Evolutionary conservation across 2,888 invertebrate species (phyloP).

Genomic region (Platerodrilus igneus): DNA sequence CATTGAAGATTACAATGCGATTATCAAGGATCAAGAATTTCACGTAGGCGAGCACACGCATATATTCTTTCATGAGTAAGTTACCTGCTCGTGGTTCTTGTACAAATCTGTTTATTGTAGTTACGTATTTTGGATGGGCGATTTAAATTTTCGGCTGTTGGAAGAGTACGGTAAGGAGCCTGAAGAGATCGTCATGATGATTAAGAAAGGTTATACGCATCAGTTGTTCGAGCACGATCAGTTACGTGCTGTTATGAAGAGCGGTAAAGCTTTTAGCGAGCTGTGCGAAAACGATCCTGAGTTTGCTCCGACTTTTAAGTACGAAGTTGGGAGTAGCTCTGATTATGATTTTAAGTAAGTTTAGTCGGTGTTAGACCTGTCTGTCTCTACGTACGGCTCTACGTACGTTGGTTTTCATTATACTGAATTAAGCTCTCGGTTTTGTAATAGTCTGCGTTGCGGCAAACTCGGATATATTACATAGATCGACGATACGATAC

Average conservation of each 20-base stretch:
- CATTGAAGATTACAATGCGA: conserved; percentile 81
- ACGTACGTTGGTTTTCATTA: too few species aligned
- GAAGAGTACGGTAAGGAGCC: conserved; percentile 60
- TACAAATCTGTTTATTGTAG: conserved; percentile 50
- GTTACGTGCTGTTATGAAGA: conserved; percentile 63
- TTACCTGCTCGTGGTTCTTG: conserved; percentile 15
- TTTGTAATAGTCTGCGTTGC: too few species aligned
- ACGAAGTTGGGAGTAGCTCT: conserved; percentile 65
- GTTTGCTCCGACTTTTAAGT: conserved; percentile 88
- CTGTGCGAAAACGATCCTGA: conserved; percentile 66
- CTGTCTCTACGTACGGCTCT: too few species aligned
- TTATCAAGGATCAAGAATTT: conserved; percentile 78
- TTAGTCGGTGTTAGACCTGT: background rate
- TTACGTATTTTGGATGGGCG: conserved; percentile 89
- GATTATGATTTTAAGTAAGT: conserved; percentile 76
- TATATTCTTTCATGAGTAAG: conserved; percentile 90
- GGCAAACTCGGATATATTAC: too few species aligned
- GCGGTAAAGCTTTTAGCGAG: conserved; percentile 78
- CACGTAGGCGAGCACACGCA: conserved; percentile 71
- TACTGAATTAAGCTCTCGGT: too few species aligned
- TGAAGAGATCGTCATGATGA: conserved; percentile 61
- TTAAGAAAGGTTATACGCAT: conserved; percentile 62
- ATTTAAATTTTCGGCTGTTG: conserved; percentile 78
- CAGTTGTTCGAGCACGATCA: conserved; percentile 73
- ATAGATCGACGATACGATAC: too few species aligned